Conservation (phyloP, 2,888 invertebrate genomes). For the Drosophila melanosoma region DNA sequence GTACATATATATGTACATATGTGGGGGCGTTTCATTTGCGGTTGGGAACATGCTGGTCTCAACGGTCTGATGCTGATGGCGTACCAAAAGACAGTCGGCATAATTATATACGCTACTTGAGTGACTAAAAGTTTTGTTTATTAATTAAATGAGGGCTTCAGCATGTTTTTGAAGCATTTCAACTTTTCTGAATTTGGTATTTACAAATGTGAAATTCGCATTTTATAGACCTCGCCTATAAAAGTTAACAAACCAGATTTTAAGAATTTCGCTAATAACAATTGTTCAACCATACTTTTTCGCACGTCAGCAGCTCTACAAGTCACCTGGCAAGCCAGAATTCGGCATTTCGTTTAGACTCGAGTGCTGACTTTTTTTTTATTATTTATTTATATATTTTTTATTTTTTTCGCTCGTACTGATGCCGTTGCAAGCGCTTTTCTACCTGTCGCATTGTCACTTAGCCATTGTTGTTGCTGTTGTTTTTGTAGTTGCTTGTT, state of each 20-base stretch:
- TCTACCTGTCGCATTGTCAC: slow-evolving; percentile 49
- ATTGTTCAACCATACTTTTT: neutral
- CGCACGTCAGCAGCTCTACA: neutral
- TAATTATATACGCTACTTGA: slow-evolving; percentile 55
- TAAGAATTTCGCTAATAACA: neutral
- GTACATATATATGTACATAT: slow-evolving; percentile 21
- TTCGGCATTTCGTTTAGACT: neutral
- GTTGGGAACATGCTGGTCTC: slow-evolving; percentile 5
- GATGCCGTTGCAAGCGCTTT: slow-evolving; percentile 17
- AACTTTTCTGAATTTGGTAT: neutral
- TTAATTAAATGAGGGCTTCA: slow-evolving; percentile 73
- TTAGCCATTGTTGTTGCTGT: slow-evolving; percentile 22
- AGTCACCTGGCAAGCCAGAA: slow-evolving; percentile 26
- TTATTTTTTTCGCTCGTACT: slow-evolving; percentile 2
- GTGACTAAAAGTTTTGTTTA: slow-evolving; percentile 71
- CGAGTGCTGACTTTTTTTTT: neutral
- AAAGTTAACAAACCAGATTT: neutral
- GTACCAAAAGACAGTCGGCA: slow-evolving; percentile 68
- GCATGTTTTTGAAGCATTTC: slow-evolving; percentile 14
- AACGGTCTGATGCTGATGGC: slow-evolving; percentile 55
- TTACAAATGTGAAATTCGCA: neutral
- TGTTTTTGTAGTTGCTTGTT: slow-evolving; percentile 15
- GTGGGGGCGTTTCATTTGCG: slow-evolving; percentile 17
- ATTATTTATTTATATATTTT: neutral
- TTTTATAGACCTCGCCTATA: neutral